A percentile compares a stretch with the other conserved stretches of the same genome.
phyloP scores from a whole-genome alignment of 2,113 vertebrate genomes.

The Taxidea taxus region DNA sequence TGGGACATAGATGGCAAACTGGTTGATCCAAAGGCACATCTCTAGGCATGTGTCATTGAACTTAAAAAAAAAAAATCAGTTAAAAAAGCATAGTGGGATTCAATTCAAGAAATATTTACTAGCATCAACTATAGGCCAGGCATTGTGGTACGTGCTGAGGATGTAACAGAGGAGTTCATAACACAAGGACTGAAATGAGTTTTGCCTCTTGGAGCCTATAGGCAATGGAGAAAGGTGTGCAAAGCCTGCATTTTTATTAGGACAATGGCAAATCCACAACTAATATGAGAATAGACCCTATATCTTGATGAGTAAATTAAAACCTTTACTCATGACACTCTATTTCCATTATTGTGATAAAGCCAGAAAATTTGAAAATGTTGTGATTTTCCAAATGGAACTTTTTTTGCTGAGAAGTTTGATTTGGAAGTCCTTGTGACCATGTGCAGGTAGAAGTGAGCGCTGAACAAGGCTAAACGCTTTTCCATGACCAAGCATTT shows the following conservation, averaged over 20 bases:
- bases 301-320: neutral
- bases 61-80: neutral
- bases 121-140: neutral
- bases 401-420: neutral
- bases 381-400: neutral
- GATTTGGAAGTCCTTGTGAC: neutral
- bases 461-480: neutral
- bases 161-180: neutral
- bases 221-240: neutral
- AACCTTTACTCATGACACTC: neutral
- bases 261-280: neutral
- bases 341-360: neutral
- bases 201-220: neutral
- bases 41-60: neutral
- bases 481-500: neutral
- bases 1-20: neutral
- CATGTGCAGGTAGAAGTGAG: neutral
- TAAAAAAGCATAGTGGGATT: neutral
- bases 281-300: neutral
- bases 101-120: neutral
- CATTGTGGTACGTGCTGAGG: neutral
- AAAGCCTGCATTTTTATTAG: neutral
- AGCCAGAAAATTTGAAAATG: constrained; percentile 30
- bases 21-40: neutral
- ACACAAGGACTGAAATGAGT: neutral